These are phyloP conservation scores for Microctenopoma stevenorrisi DNA, from an alignment of 2,797 vertebrate genomes.

Conservation along the genomic window DNA sequence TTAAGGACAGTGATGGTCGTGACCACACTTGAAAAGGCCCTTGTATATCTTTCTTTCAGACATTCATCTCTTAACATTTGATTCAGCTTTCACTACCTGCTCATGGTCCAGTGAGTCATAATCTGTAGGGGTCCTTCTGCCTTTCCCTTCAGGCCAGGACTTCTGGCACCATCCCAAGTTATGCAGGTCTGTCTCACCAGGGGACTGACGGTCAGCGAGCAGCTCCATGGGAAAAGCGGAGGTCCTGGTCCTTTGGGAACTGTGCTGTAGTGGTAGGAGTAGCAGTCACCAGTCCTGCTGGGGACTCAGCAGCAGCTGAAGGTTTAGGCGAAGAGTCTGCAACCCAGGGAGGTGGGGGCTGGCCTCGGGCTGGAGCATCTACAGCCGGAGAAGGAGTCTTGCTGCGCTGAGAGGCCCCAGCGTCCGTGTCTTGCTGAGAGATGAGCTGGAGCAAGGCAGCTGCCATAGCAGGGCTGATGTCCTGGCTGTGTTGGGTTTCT, in stretches of 20 bases:
- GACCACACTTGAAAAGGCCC: slow-evolving; percentile 18
- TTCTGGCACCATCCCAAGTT: slow-evolving; percentile 64
- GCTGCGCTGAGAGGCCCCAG: slow-evolving; percentile 67
- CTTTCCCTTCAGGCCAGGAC: slow-evolving; percentile 59
- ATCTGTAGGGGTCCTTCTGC: slow-evolving; percentile 84
- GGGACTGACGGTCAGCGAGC: slow-evolving; percentile 72
- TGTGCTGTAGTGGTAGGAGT: slow-evolving; percentile 84
- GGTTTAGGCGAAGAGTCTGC: slow-evolving; percentile 80
- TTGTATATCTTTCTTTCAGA: slow-evolving; percentile 63
- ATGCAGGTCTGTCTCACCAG: slow-evolving; percentile 71
- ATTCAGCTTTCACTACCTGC: slow-evolving; percentile 64
- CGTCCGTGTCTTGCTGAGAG: slow-evolving; percentile 88
- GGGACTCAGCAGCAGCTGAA: slow-evolving; percentile 79
- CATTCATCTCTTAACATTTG: slow-evolving; percentile 67
- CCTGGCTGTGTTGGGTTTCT: slow-evolving; percentile 79
- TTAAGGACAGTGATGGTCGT: slow-evolving; percentile 26
- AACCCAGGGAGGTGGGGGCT: slow-evolving; percentile 72
- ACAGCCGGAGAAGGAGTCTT: slow-evolving; percentile 59
- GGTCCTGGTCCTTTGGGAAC: slow-evolving; percentile 97
- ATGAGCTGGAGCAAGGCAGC: slow-evolving; percentile 94
- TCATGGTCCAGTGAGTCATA: slow-evolving; percentile 63
- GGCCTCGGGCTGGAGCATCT: slow-evolving; percentile 61
- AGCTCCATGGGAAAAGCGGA: slow-evolving; percentile 90
- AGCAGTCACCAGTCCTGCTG: slow-evolving; percentile 49
- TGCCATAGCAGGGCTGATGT: slow-evolving; percentile 90